phyloP scores from a whole-genome alignment of 1,140 invertebrate genomes.

The Drosophila malerkotliana region DNA sequence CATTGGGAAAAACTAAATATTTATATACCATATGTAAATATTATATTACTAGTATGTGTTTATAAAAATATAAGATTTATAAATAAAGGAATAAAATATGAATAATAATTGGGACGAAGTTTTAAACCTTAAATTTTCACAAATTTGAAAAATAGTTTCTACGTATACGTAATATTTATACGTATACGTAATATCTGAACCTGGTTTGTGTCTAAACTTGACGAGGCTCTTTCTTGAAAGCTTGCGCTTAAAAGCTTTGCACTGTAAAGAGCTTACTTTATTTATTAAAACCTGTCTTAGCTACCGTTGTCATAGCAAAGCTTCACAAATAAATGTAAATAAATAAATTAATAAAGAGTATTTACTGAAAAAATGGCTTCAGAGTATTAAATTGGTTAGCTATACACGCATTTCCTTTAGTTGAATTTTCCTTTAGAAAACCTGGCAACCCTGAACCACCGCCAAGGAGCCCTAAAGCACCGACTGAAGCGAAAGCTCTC shows the following conservation, averaged over 20 bases:
- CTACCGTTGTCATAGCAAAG: not conserved
- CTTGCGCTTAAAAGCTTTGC: not conserved
- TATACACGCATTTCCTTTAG: too few species aligned
- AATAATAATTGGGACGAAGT: too few species aligned
- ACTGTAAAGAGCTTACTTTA: not conserved
- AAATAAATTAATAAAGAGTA: not conserved
- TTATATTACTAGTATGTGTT: not conserved
- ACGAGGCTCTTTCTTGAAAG: slow-evolving; percentile 1
- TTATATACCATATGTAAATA: too few species aligned
- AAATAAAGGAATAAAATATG: too few species aligned
- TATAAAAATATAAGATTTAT: not conserved
- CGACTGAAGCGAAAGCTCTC: slow-evolving; percentile 66
- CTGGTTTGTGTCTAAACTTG: slow-evolving; percentile 11
- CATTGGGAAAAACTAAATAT: not conserved
- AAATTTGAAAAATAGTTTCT: not conserved
- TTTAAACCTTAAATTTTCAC: too few species aligned
- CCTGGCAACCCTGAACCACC: slow-evolving; percentile 42
- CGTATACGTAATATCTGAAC: slow-evolving; percentile 15
- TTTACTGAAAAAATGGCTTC: not conserved
- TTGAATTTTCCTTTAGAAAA: too few species aligned
- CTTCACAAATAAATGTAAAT: not conserved
- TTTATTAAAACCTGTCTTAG: not conserved
- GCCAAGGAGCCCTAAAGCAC: slow-evolving; percentile 53
- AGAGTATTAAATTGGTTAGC: not conserved
- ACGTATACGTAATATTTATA: not conserved